phyloP scores from a whole-genome alignment of 1,140 invertebrate species.

The Drosophila chauvacae region DNA sequence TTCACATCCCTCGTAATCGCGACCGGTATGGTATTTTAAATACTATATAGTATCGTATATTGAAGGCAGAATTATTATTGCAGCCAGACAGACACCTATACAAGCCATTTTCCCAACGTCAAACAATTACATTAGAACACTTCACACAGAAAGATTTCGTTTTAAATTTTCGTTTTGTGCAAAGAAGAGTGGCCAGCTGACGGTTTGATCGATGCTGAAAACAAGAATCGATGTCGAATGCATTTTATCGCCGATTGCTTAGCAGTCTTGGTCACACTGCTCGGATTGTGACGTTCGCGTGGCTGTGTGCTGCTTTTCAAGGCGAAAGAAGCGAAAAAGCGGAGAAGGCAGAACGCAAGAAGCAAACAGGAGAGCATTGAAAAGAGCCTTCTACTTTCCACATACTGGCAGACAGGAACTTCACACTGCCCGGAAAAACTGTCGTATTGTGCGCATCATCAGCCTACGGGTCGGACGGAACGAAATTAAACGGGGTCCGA shows the following conservation, averaged over 20 bases:
- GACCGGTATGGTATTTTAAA: neutral
- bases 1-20: too few species aligned
- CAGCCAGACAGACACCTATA: neutral
- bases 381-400: conserved; percentile 10
- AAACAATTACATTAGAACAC: neutral
- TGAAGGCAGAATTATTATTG: neutral
- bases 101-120: neutral
- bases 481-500: conserved; percentile 4
- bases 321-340: conserved; percentile 15
- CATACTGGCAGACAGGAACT: neutral
- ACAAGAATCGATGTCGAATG: neutral
- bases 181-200: neutral
- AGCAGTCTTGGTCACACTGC: conserved; percentile 6
- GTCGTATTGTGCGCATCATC: conserved; percentile 1
- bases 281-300: conserved; percentile 19
- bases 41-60: neutral
- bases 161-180: neutral
- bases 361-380: neutral
- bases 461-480: conserved; percentile 1
- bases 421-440: conserved; percentile 13
- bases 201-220: neutral
- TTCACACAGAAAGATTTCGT: neutral
- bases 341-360: conserved; percentile 10
- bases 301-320: conserved; percentile 18
- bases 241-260: neutral